Conservation (phyloP, 2,797 vertebrate species). For the Psittacula derbiana region DNA sequence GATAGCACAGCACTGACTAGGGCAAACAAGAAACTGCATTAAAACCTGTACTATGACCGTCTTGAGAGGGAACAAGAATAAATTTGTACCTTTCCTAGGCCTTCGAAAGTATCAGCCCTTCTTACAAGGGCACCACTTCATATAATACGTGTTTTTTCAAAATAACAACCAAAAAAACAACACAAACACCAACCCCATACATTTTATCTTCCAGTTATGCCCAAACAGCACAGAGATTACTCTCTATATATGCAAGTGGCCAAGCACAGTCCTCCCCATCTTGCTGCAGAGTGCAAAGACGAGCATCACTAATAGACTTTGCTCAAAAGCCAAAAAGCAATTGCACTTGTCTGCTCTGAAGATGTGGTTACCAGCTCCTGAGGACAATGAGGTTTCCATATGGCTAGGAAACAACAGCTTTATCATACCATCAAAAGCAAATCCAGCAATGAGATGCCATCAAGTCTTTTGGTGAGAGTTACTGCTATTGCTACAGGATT, state of each 20-base stretch:
- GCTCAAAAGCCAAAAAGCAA: background rate
- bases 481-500: background rate
- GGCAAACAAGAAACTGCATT: background rate
- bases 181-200: background rate
- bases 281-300: background rate
- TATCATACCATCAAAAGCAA: background rate
- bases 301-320: background rate
- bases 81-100: background rate
- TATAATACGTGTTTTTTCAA: background rate
- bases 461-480: background rate
- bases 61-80: background rate
- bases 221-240: background rate
- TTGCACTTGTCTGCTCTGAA: background rate
- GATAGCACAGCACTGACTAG: background rate
- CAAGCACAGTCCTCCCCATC: background rate
- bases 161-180: background rate
- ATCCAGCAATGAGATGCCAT: background rate
- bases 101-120: background rate
- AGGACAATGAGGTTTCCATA: background rate
- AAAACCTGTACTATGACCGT: background rate
- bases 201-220: background rate
- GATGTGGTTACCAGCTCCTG: background rate
- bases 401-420: background rate
- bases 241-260: background rate
- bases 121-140: accelerated